Percentiles rank a stretch among this genome's conserved stretches.
phyloP scores from a whole-genome alignment of 2,797 vertebrate species.

The Gadopsis bispinosus region DNA sequence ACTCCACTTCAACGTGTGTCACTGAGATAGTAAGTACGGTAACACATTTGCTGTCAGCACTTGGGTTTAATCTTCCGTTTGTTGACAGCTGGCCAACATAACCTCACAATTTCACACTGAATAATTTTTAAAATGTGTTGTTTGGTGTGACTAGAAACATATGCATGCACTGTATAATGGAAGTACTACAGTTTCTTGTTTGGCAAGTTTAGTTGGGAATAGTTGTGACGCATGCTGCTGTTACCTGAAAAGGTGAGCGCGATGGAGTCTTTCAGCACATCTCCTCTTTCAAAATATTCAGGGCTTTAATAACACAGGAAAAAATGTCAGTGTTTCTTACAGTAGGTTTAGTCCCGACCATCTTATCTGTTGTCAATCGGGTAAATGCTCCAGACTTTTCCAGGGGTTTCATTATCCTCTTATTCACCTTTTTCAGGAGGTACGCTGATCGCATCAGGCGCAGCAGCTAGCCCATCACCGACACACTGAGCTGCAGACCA shows the following conservation, averaged over 20 bases:
- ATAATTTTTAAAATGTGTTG: constrained; percentile 9
- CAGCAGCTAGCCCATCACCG: constrained; percentile 42
- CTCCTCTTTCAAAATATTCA: constrained; percentile 30
- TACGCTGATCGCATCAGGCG: constrained; percentile 30
- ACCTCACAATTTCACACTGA: constrained; percentile 21
- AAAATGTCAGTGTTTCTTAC: constrained; percentile 35
- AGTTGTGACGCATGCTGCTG: constrained; percentile 34
- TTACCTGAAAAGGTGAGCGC: constrained; percentile 15
- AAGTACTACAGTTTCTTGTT: constrained; percentile 7
- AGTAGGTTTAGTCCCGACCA: constrained; percentile 19
- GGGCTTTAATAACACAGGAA: constrained; percentile 33
- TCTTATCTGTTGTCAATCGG: constrained; percentile 31
- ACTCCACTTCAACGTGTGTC: constrained; percentile 48
- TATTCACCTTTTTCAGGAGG: constrained; percentile 26
- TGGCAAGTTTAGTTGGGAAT: constrained; percentile 17
- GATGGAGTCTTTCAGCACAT: constrained; percentile 37
- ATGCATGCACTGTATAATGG: background rate
- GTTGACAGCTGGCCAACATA: constrained; percentile 37
- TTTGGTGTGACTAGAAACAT: background rate
- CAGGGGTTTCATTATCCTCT: constrained; percentile 40
- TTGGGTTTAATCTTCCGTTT: constrained; percentile 35
- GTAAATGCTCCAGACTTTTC: constrained; percentile 40
- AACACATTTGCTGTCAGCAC: constrained; percentile 39
- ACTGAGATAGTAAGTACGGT: constrained; percentile 36
- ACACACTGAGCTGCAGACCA: constrained; percentile 45